These are phyloP conservation scores for Gnatocerus cornutus DNA, from an alignment of 2,888 invertebrate species.

Conservation along the genomic window DNA sequence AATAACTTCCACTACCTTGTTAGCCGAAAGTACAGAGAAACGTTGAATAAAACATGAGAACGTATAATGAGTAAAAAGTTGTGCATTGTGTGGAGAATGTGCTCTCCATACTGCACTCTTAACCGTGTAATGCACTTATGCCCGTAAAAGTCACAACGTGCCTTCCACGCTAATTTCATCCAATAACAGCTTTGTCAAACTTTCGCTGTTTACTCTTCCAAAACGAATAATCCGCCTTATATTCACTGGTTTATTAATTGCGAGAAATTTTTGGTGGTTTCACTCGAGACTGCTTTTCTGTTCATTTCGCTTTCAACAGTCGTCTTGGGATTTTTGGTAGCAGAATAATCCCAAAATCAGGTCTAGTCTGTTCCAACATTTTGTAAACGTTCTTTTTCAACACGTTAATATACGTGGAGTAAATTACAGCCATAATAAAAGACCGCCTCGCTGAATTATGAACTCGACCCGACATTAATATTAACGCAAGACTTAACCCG, in stretches of 20 bases:
- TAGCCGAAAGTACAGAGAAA: conserved; percentile 12
- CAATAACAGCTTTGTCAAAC: neutral
- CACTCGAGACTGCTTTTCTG: conserved; percentile 8
- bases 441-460: conserved; percentile 48
- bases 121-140: conserved; percentile 10
- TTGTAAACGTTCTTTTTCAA: conserved; percentile 43
- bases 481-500: conserved; percentile 52
- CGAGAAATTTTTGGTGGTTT: neutral
- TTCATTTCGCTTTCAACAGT: conserved; percentile 36
- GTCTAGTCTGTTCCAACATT: conserved; percentile 24
- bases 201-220: neutral
- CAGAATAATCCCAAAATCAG: conserved; percentile 37
- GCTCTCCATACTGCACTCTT: conserved; percentile 12
- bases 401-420: conserved; percentile 34
- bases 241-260: conserved; percentile 2
- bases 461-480: conserved; percentile 51
- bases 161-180: neutral
- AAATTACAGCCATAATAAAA: conserved; percentile 47
- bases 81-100: conserved; percentile 21
- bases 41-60: conserved; percentile 38
- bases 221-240: neutral
- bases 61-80: conserved; percentile 32
- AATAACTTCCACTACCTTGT: neutral
- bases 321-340: conserved; percentile 34
- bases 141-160: neutral